These are phyloP conservation scores for Apamea anceps DNA, from an alignment of 2,888 invertebrate species.

Conservation along the genomic window DNA sequence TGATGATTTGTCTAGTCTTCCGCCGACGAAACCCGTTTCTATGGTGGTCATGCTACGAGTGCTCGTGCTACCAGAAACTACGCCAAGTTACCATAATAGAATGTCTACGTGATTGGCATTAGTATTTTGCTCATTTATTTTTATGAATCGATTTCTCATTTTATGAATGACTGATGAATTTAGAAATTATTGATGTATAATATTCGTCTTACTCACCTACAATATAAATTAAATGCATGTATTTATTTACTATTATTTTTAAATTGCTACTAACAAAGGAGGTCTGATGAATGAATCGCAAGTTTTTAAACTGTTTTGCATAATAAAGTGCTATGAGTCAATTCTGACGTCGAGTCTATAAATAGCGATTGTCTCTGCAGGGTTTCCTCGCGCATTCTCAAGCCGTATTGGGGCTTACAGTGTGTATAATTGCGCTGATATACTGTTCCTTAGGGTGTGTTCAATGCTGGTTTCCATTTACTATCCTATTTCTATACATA, in stretches of 20 bases:
- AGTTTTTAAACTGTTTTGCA: constrained; percentile 28
- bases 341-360: constrained; percentile 27
- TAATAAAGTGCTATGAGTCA: constrained; percentile 2
- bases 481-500: constrained; percentile 60
- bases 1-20: no score
- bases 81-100: background rate
- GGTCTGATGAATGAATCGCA: constrained; percentile 31
- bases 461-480: constrained; percentile 54
- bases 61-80: background rate
- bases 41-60: no score
- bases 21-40: no score
- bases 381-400: constrained; percentile 49
- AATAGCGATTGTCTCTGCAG: constrained; percentile 34
- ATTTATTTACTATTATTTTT: background rate
- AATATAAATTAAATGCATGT: background rate
- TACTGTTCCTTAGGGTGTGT: constrained; percentile 66
- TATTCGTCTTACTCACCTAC: constrained; percentile 1
- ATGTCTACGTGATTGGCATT: constrained; percentile 1
- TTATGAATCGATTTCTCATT: background rate
- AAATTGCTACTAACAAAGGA: constrained; percentile 12
- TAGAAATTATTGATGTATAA: background rate
- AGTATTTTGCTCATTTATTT: background rate
- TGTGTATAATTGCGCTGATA: constrained; percentile 52
- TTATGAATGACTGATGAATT: background rate
- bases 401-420: constrained; percentile 29